These are phyloP conservation scores for Falco biarmicus DNA, from an alignment of 2,797 vertebrate genomes.

Conservation along the genomic window DNA sequence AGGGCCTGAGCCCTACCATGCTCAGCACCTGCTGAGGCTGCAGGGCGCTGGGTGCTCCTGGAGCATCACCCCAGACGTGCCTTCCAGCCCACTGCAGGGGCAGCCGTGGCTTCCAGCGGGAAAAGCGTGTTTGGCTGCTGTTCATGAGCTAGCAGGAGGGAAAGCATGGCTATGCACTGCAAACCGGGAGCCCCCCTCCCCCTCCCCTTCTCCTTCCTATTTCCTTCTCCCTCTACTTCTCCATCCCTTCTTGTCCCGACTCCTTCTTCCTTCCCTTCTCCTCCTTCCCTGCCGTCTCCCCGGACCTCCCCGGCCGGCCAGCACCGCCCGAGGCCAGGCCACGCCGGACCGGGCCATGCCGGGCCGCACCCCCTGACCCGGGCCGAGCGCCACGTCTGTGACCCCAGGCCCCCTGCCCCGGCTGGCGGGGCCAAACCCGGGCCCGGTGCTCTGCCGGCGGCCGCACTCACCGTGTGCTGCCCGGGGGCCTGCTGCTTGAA, in stretches of 20 bases:
- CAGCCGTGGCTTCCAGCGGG: too few relatives aligned
- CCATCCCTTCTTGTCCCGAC: background rate
- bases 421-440: background rate
- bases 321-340: background rate
- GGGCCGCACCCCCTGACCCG: background rate
- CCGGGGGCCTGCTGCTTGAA: conserved; percentile 90
- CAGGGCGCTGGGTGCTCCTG: background rate
- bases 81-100: background rate
- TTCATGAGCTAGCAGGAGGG: too few relatives aligned
- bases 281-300: background rate
- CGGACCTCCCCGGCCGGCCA: background rate
- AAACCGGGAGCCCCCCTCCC: too few relatives aligned
- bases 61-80: too few relatives aligned
- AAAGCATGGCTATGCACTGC: too few relatives aligned
- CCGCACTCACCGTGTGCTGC: conserved; percentile 83
- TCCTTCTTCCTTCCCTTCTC: background rate
- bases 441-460: background rate
- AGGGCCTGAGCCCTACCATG: too few relatives aligned
- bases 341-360: too few relatives aligned
- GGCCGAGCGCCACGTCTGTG: background rate
- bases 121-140: too few relatives aligned
- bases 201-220: too few relatives aligned
- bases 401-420: background rate
- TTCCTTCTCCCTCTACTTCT: too few relatives aligned
- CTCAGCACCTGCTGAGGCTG: too few relatives aligned